These are phyloP conservation scores for Palloptera scutellata DNA, from an alignment of 2,888 invertebrate species.

Conservation along the genomic window DNA sequence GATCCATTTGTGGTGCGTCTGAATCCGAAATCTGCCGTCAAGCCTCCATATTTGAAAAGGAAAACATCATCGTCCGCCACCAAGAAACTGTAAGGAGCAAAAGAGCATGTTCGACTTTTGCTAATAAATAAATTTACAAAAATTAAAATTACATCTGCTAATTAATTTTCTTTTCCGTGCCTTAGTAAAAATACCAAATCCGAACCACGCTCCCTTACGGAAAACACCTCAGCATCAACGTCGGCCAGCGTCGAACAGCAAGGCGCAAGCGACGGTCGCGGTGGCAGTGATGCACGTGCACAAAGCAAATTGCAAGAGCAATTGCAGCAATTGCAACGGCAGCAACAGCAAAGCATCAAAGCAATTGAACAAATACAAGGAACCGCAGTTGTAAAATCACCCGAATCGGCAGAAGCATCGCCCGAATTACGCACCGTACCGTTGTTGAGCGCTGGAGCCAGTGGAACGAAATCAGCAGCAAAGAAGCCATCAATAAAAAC, in stretches of 20 bases:
- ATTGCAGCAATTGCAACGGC: slow-evolving; percentile 54
- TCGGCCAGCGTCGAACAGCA: slow-evolving; percentile 37
- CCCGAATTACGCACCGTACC: slow-evolving; percentile 30
- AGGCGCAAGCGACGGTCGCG: slow-evolving; percentile 18
- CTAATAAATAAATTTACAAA: neutral
- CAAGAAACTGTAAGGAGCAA: slow-evolving; percentile 57
- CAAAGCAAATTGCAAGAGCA: slow-evolving; percentile 63
- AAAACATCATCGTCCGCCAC: slow-evolving; percentile 41
- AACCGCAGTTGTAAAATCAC: slow-evolving; percentile 31
- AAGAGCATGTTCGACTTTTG: too few relatives aligned
- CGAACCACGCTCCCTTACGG: slow-evolving; percentile 46
- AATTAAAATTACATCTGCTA: neutral
- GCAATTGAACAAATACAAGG: slow-evolving; percentile 48
- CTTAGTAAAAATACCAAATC: slow-evolving; percentile 59
- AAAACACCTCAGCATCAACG: slow-evolving; percentile 24
- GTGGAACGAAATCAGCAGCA: neutral
- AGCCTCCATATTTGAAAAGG: slow-evolving; percentile 29
- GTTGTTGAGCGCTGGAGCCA: slow-evolving; percentile 9
- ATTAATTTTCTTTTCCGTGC: slow-evolving; percentile 3
- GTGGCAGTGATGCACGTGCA: slow-evolving; percentile 35
- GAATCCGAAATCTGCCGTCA: slow-evolving; percentile 46
- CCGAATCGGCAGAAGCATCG: slow-evolving; percentile 26
- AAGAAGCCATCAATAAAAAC: neutral
- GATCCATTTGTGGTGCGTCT: slow-evolving; percentile 80
- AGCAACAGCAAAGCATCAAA: slow-evolving; percentile 50